These are phyloP conservation scores for Tenualosa ilisha DNA, from an alignment of 2,797 vertebrate genomes.

Conservation along the genomic window DNA sequence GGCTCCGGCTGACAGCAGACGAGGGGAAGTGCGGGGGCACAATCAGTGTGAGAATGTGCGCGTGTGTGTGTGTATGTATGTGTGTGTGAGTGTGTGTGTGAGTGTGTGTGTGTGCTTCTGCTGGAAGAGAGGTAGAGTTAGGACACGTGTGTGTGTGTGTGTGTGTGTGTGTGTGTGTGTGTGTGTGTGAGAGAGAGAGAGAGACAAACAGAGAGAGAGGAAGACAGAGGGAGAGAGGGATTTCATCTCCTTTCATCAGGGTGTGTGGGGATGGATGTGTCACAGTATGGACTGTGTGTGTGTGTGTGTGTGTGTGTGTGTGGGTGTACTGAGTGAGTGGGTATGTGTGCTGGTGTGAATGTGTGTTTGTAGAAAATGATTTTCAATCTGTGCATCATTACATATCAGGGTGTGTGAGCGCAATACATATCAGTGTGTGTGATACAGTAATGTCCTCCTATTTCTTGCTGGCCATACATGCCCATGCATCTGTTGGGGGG, in stretches of 20 bases:
- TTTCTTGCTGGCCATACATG: background rate
- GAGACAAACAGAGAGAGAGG: background rate
- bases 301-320: too few species aligned
- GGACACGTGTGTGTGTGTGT: background rate
- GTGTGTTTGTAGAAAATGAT: background rate
- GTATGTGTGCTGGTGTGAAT: background rate
- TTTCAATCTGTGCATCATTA: background rate
- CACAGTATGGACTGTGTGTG: too few species aligned
- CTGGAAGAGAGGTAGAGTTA: background rate
- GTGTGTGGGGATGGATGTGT: background rate
- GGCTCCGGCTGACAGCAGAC: conserved; percentile 33
- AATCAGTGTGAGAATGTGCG: background rate
- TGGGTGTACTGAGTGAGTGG: background rate
- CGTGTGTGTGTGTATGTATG: conserved; percentile 25
- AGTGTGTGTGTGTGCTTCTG: conserved; percentile 32
- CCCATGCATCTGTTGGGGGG: background rate
- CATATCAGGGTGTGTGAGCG: background rate
- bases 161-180: background rate
- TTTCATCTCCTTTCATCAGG: conserved; percentile 1
- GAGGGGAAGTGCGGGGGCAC: background rate
- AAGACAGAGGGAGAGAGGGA: background rate
- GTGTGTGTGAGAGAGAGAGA: background rate
- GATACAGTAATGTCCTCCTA: background rate
- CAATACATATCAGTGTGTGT: too few species aligned
- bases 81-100: conserved; percentile 28